A percentile compares a stretch with the other conserved stretches of the same genome.
These are phyloP conservation scores for Manis pentadactyla DNA, from an alignment of 2,797 vertebrate species.

Conservation along the genomic window DNA sequence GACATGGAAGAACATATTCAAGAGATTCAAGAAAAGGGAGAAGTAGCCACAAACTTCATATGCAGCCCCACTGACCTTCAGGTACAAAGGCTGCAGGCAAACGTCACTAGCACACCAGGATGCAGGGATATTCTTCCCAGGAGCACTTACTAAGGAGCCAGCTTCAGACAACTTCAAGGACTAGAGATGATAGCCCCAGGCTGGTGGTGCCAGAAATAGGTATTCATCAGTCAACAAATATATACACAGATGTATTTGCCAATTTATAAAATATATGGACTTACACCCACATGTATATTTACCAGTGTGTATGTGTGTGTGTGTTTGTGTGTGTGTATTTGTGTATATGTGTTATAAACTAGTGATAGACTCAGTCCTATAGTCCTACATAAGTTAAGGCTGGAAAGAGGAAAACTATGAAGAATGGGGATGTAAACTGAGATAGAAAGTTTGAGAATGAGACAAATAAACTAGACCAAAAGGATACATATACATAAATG, in stretches of 20 bases:
- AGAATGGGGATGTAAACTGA: background rate
- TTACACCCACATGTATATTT: too few relatives aligned
- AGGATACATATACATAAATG: too few relatives aligned
- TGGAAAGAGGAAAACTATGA: background rate
- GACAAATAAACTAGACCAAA: background rate
- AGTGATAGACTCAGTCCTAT: background rate
- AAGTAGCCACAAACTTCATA: background rate
- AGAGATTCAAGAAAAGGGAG: background rate
- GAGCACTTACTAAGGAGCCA: background rate
- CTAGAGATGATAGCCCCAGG: background rate
- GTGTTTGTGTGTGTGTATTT: too few relatives aligned
- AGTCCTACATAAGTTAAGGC: too few relatives aligned
- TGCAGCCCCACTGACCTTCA: background rate
- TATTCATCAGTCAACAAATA: background rate
- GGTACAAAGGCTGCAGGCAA: background rate
- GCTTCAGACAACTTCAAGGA: background rate
- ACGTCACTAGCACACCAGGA: background rate
- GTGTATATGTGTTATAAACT: too few relatives aligned
- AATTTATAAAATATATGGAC: too few relatives aligned
- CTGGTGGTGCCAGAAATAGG: too few relatives aligned
- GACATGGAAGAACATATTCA: background rate
- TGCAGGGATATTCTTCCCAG: background rate
- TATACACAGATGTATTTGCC: too few relatives aligned
- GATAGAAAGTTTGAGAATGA: background rate
- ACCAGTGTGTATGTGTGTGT: too few relatives aligned